phyloP scores from a whole-genome alignment of 2,797 vertebrate genomes.

The Podarcis siculus region DNA sequence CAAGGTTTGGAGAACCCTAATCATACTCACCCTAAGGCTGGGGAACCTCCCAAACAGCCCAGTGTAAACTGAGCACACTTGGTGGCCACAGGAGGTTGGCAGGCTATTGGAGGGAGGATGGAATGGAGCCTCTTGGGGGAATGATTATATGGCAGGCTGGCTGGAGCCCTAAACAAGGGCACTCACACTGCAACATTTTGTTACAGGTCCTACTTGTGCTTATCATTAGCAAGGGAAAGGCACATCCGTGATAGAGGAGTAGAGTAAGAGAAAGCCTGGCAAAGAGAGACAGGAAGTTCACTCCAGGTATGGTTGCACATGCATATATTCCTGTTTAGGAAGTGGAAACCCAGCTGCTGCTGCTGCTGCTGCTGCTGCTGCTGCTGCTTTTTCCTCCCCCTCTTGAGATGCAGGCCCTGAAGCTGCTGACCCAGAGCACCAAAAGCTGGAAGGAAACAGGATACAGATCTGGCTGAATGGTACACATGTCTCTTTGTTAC shows the following conservation, averaged over 20 bases:
- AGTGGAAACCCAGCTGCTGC: not conserved
- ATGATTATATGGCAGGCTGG: not conserved
- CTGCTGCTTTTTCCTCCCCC: not conserved
- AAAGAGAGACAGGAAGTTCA: not conserved
- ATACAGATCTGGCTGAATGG: constrained; percentile 31
- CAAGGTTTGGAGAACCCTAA: too few species aligned
- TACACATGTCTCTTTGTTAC: constrained; percentile 47
- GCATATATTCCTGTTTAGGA: not conserved
- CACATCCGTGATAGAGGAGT: not conserved
- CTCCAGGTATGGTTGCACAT: not conserved
- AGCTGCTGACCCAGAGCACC: constrained; percentile 30
- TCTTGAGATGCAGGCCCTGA: constrained; percentile 15
- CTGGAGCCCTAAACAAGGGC: not conserved
- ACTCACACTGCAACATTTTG: not conserved
- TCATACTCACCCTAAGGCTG: too few species aligned
- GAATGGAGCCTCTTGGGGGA: not conserved
- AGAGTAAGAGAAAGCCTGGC: not conserved
- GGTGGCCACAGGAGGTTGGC: too few species aligned
- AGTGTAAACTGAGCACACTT: not conserved
- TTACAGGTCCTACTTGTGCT: not conserved
- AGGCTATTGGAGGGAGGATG: not conserved
- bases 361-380: not conserved
- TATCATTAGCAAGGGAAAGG: not conserved
- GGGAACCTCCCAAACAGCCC: not conserved
- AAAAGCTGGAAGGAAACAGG: constrained; percentile 38